Evolutionary conservation across 2,113 vertebrate species (phyloP), one percentile per base, ranked within the genome.

Genomic region (Xyliphius kryptos): DNA sequence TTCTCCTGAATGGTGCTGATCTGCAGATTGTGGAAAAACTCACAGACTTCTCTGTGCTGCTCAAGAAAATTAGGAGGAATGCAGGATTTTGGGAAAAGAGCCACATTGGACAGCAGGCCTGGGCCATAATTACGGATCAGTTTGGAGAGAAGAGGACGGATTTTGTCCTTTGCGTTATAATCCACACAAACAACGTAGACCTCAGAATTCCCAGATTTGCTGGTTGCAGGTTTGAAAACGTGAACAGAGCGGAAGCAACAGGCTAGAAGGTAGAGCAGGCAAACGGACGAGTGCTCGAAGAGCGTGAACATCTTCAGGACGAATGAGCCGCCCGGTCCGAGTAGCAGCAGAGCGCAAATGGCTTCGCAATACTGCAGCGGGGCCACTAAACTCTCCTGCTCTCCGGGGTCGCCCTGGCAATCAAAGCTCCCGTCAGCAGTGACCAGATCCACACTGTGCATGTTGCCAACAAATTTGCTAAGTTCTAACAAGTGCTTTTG

Each of bases 351-450:
- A 6, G 92, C 92, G 10, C 91, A 89, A 38, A 91, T 85, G 2
- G 81, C 76, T 78, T 99, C 94, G 36, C 95, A 97, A 73, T 91
- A 94, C 67, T 91, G 93, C 54, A 99, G 77, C 0, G 94, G 87
- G 0, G 92, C 91, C 49, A 99, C 95, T 0, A 93, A 82, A 0
- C 89, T 80, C 78, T 99, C 96, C 83, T 99, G 95, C 72, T 99
- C 94, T 0, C 94, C 94, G 0, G 94, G 96, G 41, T 96, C 93
- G 50, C 91, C 93, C 76, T 97, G 96, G 76, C 96, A 99, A 79
- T 99, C 94, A 63, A 99, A 95, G 69, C 96, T 99, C 13, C 95
- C 96, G 58, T 97, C 96, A 1, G 95, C 93, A 0, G 95, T 99
- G 56, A 99, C 88, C 80, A 98, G 55, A 73, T 95, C 91, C 32